Evolutionary conservation across 2,888 invertebrate species (phyloP).

Genomic region (Leuctra nigra): DNA sequence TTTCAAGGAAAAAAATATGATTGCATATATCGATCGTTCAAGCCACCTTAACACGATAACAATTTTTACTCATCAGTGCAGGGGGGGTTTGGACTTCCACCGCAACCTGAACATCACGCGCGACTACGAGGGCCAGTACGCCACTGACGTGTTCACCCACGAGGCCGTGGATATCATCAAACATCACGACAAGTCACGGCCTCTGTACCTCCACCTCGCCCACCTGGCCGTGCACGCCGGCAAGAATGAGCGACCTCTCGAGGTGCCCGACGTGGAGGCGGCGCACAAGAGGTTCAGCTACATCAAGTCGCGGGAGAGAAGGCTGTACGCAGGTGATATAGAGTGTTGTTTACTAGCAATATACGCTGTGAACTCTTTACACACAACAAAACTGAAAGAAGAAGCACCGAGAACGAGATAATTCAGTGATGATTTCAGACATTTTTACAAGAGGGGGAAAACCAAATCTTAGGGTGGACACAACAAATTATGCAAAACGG

Average conservation of each 20-base stretch:
- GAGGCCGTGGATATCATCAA: slow-evolving; percentile 47
- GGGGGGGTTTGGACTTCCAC: slow-evolving; percentile 43
- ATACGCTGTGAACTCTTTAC: too few species aligned
- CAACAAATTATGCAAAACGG: too few species aligned
- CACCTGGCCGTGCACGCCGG: slow-evolving; percentile 76
- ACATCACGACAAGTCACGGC: slow-evolving; percentile 48
- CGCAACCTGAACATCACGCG: slow-evolving; percentile 42
- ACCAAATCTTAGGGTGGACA: too few species aligned
- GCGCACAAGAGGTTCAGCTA: slow-evolving; percentile 60
- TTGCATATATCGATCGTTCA: too few species aligned
- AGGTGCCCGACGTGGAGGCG: slow-evolving; percentile 50
- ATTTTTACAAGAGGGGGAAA: too few species aligned
- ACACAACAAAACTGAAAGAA: too few species aligned
- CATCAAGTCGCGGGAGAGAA: slow-evolving; percentile 58
- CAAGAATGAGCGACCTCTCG: slow-evolving; percentile 59
- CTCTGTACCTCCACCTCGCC: slow-evolving; percentile 71
- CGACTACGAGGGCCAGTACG: slow-evolving; percentile 42
- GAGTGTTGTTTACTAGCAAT: too few species aligned
- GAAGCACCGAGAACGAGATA: too few species aligned
- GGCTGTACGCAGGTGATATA: slow-evolving; percentile 74
- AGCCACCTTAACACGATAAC: too few species aligned
- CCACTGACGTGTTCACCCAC: slow-evolving; percentile 42
- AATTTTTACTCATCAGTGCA: too few species aligned
- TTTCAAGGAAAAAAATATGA: too few species aligned
- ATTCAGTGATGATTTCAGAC: too few species aligned